Evolutionary conservation across 2,888 invertebrate species (phyloP).

Genomic region (Leptopilina myrica): DNA sequence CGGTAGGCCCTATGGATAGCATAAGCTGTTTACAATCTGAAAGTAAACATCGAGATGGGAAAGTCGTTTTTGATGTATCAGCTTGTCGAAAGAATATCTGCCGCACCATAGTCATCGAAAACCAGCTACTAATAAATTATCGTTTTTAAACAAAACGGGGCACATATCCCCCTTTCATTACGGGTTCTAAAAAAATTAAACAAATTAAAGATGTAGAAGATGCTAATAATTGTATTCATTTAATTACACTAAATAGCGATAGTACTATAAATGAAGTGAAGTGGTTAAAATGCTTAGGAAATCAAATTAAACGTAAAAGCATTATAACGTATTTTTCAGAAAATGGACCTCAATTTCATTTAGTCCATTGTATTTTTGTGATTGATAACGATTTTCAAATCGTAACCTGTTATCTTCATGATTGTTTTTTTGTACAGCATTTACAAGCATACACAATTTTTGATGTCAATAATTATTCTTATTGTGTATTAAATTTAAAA

Average conservation of each 20-base stretch:
- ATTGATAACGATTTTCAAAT: not conserved
- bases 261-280: not conserved
- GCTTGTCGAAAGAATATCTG: constrained; percentile 6
- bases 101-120: constrained; percentile 18
- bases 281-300: constrained; percentile 4
- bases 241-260: not conserved
- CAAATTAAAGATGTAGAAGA: not conserved
- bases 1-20: not conserved
- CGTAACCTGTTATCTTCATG: not conserved
- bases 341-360: not conserved
- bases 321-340: not conserved
- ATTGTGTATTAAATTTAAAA: not conserved
- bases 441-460: constrained; percentile 10
- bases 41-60: constrained; percentile 4
- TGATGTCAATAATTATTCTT: not conserved
- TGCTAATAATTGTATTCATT: not conserved
- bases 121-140: not conserved
- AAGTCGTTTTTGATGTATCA: constrained; percentile 10
- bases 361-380: not conserved
- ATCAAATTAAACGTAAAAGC: not conserved
- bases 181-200: constrained; percentile 3
- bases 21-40: not conserved
- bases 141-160: not conserved
- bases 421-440: not conserved
- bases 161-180: not conserved